Percentiles rank a stretch among this genome's conserved stretches.
phyloP scores from a whole-genome alignment of 2,797 vertebrate genomes.

The Gallinago nigripennis region DNA sequence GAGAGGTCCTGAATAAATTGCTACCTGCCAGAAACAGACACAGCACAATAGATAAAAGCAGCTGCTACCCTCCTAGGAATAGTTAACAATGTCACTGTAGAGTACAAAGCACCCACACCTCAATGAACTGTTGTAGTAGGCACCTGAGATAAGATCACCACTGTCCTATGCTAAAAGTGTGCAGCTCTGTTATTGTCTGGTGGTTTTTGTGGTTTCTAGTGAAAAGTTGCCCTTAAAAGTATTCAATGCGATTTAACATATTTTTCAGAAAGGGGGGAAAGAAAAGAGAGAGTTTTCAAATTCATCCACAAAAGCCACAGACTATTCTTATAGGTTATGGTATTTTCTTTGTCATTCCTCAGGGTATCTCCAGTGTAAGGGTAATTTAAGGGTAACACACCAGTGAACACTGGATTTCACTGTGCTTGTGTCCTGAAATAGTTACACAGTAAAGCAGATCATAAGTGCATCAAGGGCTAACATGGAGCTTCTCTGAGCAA shows the following conservation, averaged over 20 bases:
- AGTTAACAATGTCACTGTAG: neutral
- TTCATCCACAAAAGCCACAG: neutral
- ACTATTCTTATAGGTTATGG: neutral
- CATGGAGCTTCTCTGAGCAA: neutral
- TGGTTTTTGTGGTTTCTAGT: neutral
- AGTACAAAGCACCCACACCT: neutral
- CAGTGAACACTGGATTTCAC: neutral
- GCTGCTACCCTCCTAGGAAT: neutral
- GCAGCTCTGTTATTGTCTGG: neutral
- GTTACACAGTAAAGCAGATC: neutral
- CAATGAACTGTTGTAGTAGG: neutral
- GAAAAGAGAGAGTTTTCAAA: neutral
- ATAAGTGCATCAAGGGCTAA: neutral
- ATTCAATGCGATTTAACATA: neutral
- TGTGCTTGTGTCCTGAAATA: neutral
- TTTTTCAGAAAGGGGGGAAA: neutral
- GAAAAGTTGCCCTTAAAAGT: neutral
- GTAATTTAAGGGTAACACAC: neutral
- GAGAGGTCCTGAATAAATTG: neutral
- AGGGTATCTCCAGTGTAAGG: neutral
- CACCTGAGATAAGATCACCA: neutral
- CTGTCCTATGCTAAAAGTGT: neutral
- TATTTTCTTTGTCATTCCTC: neutral
- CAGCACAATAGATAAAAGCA: neutral
- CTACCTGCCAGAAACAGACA: neutral